Conservation (phyloP, 1,140 invertebrate species). For the Bombus ignitus region DNA sequence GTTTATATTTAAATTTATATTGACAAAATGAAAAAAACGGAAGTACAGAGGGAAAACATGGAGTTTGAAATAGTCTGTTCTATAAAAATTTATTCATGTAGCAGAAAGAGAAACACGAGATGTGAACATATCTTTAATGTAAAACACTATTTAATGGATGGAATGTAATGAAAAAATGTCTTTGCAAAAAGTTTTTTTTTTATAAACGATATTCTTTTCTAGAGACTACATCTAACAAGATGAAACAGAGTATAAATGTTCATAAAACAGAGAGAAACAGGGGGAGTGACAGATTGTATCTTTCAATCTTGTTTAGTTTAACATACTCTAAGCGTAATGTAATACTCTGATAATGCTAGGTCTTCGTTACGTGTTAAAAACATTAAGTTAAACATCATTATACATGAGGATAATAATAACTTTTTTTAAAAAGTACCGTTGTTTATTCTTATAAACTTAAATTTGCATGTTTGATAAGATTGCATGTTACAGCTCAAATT, state of each 20-base stretch:
- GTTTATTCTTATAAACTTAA: constrained; percentile 11
- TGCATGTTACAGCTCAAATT: not conserved
- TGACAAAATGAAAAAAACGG: not conserved
- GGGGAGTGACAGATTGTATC: not conserved
- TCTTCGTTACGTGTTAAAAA: constrained; percentile 18
- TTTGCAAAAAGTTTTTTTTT: constrained; percentile 29
- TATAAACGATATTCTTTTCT: constrained; percentile 15
- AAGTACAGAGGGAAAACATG: not conserved
- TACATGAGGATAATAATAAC: constrained; percentile 27
- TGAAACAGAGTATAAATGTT: constrained; percentile 9
- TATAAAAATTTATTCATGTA: constrained; percentile 59
- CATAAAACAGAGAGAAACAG: not conserved
- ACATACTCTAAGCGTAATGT: constrained; percentile 28
- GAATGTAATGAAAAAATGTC: constrained; percentile 36
- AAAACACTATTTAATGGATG: constrained; percentile 54
- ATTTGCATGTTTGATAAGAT: not conserved
- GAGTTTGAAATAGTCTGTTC: not conserved
- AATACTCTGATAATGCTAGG: constrained; percentile 31
- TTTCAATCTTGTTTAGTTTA: constrained; percentile 30
- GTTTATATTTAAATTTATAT: not conserved
- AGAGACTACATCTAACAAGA: not conserved
- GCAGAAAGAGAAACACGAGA: constrained; percentile 12
- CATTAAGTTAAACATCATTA: constrained; percentile 4
- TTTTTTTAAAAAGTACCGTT: constrained; percentile 27
- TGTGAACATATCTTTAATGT: not conserved